Conservation (phyloP, 2,113 vertebrate genomes). For the Numenius arquata region DNA sequence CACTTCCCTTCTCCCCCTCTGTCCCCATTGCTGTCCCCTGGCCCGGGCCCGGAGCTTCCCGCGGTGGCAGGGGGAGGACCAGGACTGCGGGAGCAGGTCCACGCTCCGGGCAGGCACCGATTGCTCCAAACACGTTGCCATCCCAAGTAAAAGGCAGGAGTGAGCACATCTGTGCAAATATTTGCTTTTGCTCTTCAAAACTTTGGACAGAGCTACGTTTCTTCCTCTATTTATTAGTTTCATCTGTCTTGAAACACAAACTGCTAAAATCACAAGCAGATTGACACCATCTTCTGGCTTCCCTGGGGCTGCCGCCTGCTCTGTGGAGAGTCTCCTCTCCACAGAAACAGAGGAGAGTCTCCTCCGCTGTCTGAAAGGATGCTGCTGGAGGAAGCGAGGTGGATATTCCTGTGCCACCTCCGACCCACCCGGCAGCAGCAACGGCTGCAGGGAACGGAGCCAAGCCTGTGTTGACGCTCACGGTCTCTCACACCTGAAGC, state of each 20-base stretch:
- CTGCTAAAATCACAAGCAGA: background rate
- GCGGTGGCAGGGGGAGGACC: background rate
- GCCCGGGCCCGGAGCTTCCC: background rate
- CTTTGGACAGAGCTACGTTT: background rate
- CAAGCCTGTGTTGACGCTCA: background rate
- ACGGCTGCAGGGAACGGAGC: rapidly evolving
- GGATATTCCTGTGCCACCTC: background rate
- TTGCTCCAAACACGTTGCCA: background rate
- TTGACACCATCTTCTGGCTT: background rate
- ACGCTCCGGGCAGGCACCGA: rapidly evolving
- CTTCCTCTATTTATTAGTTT: conserved; percentile 16
- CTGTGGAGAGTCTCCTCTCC: background rate
- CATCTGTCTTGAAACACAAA: background rate
- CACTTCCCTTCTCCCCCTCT: background rate
- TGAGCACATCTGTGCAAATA: conserved; percentile 24
- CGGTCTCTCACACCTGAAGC: rapidly evolving
- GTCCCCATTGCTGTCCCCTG: rapidly evolving
- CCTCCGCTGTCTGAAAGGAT: background rate
- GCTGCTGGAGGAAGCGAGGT: background rate
- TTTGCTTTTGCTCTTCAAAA: conserved; percentile 20
- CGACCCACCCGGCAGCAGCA: background rate
- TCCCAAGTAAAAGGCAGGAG: background rate
- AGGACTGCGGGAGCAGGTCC: background rate
- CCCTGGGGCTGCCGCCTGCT: background rate
- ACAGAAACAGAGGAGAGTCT: too few species aligned